A percentile compares a stretch with the other conserved stretches of the same genome.
Conservation (phyloP, 2,888 invertebrate species). For the Cenopis cana region DNA sequence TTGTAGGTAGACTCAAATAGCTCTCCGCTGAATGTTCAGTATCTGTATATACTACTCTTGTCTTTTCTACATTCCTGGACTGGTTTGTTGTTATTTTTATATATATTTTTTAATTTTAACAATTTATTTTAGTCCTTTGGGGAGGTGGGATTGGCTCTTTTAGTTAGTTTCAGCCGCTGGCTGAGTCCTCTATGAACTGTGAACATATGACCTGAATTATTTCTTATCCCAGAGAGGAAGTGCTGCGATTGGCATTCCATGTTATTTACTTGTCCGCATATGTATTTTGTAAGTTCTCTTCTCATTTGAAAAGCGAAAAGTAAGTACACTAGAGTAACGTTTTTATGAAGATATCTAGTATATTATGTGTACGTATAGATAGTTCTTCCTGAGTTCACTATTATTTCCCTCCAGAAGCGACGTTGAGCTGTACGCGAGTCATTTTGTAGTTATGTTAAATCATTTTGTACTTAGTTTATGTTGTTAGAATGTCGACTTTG, state of each 20-base stretch:
- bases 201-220: background rate
- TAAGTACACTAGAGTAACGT: background rate
- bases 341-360: constrained; percentile 2
- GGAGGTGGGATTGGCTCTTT: background rate
- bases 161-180: background rate
- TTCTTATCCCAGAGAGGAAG: background rate
- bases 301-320: background rate
- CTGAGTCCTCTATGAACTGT: background rate
- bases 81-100: constrained; percentile 22
- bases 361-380: background rate
- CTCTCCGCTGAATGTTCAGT: constrained; percentile 35
- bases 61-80: constrained; percentile 31
- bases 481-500: constrained; percentile 66
- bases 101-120: constrained; percentile 12
- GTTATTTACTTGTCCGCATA: background rate
- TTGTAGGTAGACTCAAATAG: constrained; percentile 18
- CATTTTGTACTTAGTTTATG: constrained; percentile 73
- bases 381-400: constrained; percentile 21
- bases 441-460: constrained; percentile 48
- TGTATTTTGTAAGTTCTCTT: background rate
- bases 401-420: constrained; percentile 23
- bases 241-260: background rate
- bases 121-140: background rate
- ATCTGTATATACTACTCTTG: constrained; percentile 26
- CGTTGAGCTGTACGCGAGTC: constrained; percentile 39